Percentiles rank a stretch among this genome's conserved stretches.
These are phyloP conservation scores for Myiagra hebetior DNA, from an alignment of 2,113 vertebrate genomes.

Conservation along the genomic window DNA sequence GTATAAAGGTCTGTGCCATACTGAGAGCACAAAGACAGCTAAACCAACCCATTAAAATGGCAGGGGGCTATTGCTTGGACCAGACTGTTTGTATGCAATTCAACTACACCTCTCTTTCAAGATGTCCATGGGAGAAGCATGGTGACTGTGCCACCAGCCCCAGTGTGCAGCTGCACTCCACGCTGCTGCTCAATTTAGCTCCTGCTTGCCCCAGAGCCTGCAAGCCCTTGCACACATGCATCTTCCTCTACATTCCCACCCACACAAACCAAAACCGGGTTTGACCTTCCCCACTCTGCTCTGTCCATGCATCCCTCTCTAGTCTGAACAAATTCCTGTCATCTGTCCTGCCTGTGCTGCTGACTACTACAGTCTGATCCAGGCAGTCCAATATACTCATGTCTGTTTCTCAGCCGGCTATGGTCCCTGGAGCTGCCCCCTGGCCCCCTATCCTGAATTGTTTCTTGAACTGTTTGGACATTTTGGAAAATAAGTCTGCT, in stretches of 20 bases:
- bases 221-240: background rate
- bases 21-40: background rate
- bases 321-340: background rate
- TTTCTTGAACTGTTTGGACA: background rate
- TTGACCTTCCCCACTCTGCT: conserved; percentile 13
- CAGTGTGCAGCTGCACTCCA: background rate
- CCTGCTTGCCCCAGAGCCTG: background rate
- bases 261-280: background rate
- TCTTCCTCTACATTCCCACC: conserved; percentile 8
- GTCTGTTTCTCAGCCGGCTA: background rate
- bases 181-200: background rate
- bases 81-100: background rate
- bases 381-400: background rate
- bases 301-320: background rate
- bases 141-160: background rate
- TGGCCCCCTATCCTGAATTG: background rate
- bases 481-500: background rate
- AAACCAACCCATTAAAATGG: background rate
- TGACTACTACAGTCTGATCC: background rate
- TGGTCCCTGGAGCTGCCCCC: background rate
- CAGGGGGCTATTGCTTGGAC: background rate
- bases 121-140: background rate
- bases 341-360: background rate
- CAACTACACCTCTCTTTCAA: background rate
- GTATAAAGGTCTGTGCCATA: background rate